Evolutionary conservation across 2,113 vertebrate species (phyloP).

Genomic region (Oncorhynchus gorbuscha): DNA sequence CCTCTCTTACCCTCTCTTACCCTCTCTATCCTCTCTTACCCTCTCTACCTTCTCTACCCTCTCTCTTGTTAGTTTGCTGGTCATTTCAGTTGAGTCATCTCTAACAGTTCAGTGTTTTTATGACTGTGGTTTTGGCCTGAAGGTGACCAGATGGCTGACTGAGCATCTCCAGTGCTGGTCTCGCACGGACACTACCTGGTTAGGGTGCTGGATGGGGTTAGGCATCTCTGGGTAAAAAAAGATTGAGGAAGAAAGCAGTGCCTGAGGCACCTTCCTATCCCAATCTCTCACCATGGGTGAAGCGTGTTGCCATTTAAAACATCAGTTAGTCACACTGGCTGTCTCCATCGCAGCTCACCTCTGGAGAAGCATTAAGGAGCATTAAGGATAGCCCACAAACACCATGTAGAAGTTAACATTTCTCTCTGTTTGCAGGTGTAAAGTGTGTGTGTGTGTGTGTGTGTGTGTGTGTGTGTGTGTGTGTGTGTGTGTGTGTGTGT

Average conservation of each 20-base stretch:
- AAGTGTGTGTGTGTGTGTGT: neutral
- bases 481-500: neutral
- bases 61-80: slow-evolving; percentile 10
- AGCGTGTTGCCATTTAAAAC: slow-evolving; percentile 73
- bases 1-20: too few relatives aligned
- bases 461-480: neutral
- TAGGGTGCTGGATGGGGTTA: slow-evolving; percentile 59
- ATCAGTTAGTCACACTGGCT: slow-evolving; percentile 63
- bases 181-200: slow-evolving; percentile 50
- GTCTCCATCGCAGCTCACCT: slow-evolving; percentile 47
- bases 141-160: slow-evolving; percentile 36
- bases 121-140: neutral
- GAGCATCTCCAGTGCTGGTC: slow-evolving; percentile 53
- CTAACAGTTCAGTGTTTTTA: too few relatives aligned
- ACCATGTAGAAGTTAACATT: slow-evolving; percentile 22
- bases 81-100: too few relatives aligned
- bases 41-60: neutral
- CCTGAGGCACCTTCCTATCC: slow-evolving; percentile 70
- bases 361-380: slow-evolving; percentile 70
- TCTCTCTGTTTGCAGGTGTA: slow-evolving; percentile 1
- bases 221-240: slow-evolving; percentile 21
- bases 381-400: slow-evolving; percentile 70
- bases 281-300: slow-evolving; percentile 71
- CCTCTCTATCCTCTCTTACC: too few relatives aligned
- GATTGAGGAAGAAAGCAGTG: slow-evolving; percentile 68